Evolutionary conservation across 2,797 vertebrate genomes (phyloP).

Genomic region (Holocentrus rufus): DNA sequence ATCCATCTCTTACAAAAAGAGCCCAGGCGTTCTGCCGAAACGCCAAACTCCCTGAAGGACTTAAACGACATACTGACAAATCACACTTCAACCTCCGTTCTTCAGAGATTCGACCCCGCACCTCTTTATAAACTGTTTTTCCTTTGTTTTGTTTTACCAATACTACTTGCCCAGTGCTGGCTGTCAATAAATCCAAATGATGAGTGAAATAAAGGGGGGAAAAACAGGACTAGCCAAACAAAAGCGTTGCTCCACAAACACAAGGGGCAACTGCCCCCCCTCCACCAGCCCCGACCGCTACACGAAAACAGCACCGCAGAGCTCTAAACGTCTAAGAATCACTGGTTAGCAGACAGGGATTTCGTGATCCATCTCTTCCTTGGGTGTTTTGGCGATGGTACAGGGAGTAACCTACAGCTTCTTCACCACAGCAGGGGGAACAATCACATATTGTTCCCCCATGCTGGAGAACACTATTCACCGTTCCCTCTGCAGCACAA

Average conservation of each 20-base stretch:
- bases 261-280: conserved; percentile 41
- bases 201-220: conserved; percentile 15
- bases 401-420: conserved; percentile 80
- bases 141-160: not conserved
- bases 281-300: conserved; percentile 48
- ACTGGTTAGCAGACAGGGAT: conserved; percentile 59
- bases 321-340: conserved; percentile 62
- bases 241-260: conserved; percentile 49
- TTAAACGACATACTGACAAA: conserved; percentile 79
- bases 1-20: conserved; percentile 82
- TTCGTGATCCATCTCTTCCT: conserved; percentile 66
- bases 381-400: conserved; percentile 78
- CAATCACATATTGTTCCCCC: conserved; percentile 82
- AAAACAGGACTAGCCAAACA: conserved; percentile 33
- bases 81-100: conserved; percentile 43
- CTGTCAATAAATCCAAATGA: conserved; percentile 55
- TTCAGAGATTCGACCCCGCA: conserved; percentile 56
- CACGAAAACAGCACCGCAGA: conserved; percentile 59
- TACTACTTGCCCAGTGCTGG: not conserved
- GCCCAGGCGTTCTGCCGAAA: conserved; percentile 79
- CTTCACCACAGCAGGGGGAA: conserved; percentile 73
- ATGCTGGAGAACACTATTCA: conserved; percentile 79
- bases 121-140: conserved; percentile 26
- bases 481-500: conserved; percentile 76
- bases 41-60: conserved; percentile 79